phyloP scores from a whole-genome alignment of 2,888 invertebrate genomes.

The Oscheius sp. region DNA sequence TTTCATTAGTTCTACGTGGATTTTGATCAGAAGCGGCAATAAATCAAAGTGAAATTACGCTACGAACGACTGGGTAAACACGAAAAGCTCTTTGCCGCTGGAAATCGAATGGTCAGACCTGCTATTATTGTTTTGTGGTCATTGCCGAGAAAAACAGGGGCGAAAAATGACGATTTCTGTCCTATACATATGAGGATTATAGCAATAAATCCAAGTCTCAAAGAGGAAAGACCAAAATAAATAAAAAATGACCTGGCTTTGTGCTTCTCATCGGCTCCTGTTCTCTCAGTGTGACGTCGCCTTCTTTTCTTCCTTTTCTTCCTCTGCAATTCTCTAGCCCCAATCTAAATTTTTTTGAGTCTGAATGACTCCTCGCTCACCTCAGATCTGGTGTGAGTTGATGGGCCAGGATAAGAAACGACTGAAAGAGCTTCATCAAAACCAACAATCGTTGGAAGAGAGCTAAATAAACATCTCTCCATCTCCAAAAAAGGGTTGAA shows the following conservation, averaged over 20 bases:
- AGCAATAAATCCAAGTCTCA: neutral
- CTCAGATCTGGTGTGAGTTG: slow-evolving; percentile 37
- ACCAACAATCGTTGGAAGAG: slow-evolving; percentile 46
- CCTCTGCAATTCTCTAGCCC: slow-evolving; percentile 30
- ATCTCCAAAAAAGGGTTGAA: neutral
- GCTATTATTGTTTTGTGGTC: no score
- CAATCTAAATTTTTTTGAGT: slow-evolving; percentile 28
- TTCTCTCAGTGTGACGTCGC: slow-evolving; percentile 18
- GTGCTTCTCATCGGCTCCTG: slow-evolving; percentile 12
- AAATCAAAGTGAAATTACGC: no score
- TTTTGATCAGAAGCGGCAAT: no score
- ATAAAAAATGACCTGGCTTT: slow-evolving; percentile 8
- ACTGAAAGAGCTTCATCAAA: slow-evolving; percentile 27
- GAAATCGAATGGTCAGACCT: no score
- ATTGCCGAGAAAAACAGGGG: no score
- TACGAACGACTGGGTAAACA: no score
- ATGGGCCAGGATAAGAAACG: slow-evolving; percentile 33
- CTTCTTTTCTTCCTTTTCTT: slow-evolving; percentile 26
- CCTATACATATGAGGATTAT: no score
- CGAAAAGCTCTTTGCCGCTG: no score
- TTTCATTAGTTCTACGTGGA: no score
- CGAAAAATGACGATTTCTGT: no score
- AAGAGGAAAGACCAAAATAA: neutral
- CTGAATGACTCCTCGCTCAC: slow-evolving; percentile 1
- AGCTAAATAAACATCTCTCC: slow-evolving; percentile 27